Base-by-base conservation (phyloP, 2,113 vertebrate species). In the Phocoena sinus region DNA sequence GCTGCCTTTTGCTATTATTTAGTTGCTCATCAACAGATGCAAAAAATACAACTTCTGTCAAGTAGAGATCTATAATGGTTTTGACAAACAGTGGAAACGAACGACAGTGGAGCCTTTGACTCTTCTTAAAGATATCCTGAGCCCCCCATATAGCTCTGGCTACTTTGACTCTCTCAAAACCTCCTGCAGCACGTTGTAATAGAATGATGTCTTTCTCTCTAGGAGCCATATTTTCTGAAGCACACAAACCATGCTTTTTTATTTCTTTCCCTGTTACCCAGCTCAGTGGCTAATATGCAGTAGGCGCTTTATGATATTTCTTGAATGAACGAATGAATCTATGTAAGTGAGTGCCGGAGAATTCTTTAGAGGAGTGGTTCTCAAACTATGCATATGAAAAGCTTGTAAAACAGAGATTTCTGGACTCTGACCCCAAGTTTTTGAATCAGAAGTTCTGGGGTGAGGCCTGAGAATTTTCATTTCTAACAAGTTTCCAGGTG, bases 321-420 rank as follows among this genome's bases (percentile, higher is more conserved):
- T 41, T 73, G 41, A 70, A 53, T 85, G 65, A 89, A 60, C 65
- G 25, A 82, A 60, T n/a, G 58, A 76, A 38, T 77, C 67, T 56
- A 36, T 44, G 21, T 76, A 7, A 76, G n/a, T 53, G 38, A 50
- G 11, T 28, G 65, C 25, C 60, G 17, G 50, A 41, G 28, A 73
- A 92, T 71, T 94, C 68, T 91, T 44, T 71, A 10, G 33, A 71
- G 70, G 14, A 33, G 6, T 63, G 62, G 28, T 53, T 90, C 67
- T 91, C 31, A 25, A 53, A 62, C 21, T 38, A 44, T 65, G 47
- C 44, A 20, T 76, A 50, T 6, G 10, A 79, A 88, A 28, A 68
- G 5, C 28, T 73, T 84, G 17, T 63, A 28, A 83, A 70, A 86
- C 25, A 74, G 10, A 60, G 80, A 31, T n/a, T 47, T 56, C 44